Evolutionary conservation across 2,113 vertebrate species (phyloP), one percentile per base, ranked within the genome.

Genomic region (Helogale parvula): DNA sequence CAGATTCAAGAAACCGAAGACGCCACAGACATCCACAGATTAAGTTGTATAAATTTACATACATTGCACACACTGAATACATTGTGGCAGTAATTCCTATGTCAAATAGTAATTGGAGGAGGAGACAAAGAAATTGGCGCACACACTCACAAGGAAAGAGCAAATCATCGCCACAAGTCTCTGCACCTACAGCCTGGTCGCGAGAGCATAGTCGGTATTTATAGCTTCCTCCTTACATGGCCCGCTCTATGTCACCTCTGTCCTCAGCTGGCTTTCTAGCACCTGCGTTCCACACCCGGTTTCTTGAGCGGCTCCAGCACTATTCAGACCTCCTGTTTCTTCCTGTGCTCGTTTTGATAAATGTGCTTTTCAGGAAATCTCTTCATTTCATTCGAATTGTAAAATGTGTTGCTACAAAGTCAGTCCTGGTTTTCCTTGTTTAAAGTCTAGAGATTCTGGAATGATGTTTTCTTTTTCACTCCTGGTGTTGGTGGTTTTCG

Each of bases 171-270:
- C 27, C 68, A 13, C 52, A 3, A 0, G 7, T 19, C 63, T 66
- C 27, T 79, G 82, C 38, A 19, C 76, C 10, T 11, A 21, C 33
- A 23, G 31, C 60, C 15, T 4, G 45, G n/a, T 31, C 54, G 4
- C 14, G 50, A 54, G 41, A n/a, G 19, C 23, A 9, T 1, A 21
- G 65, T 27, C 35, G 57, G 2, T 5, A 3, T 35, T 74, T 7
- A 3, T 17, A 19, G 11, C 76, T 50, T 38, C 41, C 50, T 60
- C 33, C 52, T 35, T 6, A 23, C 4, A 1, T 41, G 0, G 0
- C 0, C 19, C 1, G 1, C 1, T 7, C 41, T 21, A 15, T 2
- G 31, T 17, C 21, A 2, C 16, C n/a, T 45, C 7, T 17, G 10
- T 52, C 12, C 74, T 38, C 47, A 21, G 1, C 38, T 45, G 31